Conservation (phyloP, 2,888 invertebrate genomes). For the Troides helena region DNA sequence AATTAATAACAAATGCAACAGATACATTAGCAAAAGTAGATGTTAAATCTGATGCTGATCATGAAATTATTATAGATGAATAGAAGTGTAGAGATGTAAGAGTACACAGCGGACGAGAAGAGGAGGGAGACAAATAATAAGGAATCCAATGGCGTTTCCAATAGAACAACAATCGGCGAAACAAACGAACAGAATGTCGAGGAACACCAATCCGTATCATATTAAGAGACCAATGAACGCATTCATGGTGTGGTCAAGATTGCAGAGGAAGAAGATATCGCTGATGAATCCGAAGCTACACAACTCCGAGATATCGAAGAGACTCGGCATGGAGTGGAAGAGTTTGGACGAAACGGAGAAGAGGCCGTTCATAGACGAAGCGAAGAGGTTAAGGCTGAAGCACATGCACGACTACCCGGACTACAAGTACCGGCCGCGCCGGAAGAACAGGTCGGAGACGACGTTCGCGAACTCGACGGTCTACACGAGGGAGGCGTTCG, state of each 20-base stretch:
- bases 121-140: no score
- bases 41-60: no score
- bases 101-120: no score
- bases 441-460: conserved; percentile 79
- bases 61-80: no score
- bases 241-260: conserved; percentile 98
- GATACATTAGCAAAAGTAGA: no score
- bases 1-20: no score
- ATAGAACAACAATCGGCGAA: conserved; percentile 51
- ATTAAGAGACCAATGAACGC: conserved; percentile 99
- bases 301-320: conserved; percentile 90
- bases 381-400: conserved; percentile 86
- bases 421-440: conserved; percentile 84
- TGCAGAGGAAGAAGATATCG: conserved; percentile 92
- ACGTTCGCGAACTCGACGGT: conserved; percentile 53
- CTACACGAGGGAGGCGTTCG: conserved; percentile 59
- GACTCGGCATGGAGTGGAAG: conserved; percentile 93
- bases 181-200: conserved; percentile 59
- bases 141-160: conserved; percentile 58
- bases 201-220: conserved; percentile 83
- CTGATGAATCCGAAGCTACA: conserved; percentile 89
- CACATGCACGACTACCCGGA: conserved; percentile 87
- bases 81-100: no score
- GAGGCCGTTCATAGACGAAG: conserved; percentile 93
- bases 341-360: conserved; percentile 88